Base-by-base conservation (phyloP, 1,140 invertebrate species). In the Pseudomyrmex dendroicus region DNA sequence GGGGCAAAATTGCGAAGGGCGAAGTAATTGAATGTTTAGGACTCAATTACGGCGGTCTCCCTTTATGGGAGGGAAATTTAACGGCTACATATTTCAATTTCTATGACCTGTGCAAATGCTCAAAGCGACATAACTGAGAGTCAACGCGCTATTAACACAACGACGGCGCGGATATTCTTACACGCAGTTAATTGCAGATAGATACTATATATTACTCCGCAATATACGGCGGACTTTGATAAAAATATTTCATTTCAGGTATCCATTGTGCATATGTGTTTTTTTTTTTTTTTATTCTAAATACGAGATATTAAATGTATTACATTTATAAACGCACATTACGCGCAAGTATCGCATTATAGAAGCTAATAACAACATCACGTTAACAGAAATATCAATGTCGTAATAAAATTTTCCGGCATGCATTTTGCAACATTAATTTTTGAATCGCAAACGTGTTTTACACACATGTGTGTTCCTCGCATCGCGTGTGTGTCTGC, bases 1-100 rank as follows among this genome's bases (percentile, higher is more conserved):
- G 15, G 8, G 20, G 5, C 2, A 46, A 48, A 22, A 15, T 25
- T 54, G 48, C 12, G 3, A 17, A 77, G 20, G n/a, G 68, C 12
- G 8, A 63, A 48, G 52, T 57, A 78, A 78, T 67, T 57, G 63
- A 78, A 78, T 78, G 74, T 78, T 78, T 57, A 67, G 76, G 10
- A 35, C n/a, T 46, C 25, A 68, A 48, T 78, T 59, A 57, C 61
- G 48, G 22, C 17, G 50, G 13, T 56, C n/a, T 25, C 35, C 13
- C 25, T 57, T 78, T 70, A 59, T 20, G 20, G 35, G 17, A 57
- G 20, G 44, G 57, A 59, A 78, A 78, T 70, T 68, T 68, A 78
- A 78, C 57, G 52, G 9, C 15, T 52, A 44, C 61, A 78, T 59
- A 77, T 78, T 68, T 57, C 20, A 68, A 68, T 78, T 48, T 57